Evolutionary conservation across 2,888 invertebrate species (phyloP).

Genomic region (Rhamnusium bicolor): DNA sequence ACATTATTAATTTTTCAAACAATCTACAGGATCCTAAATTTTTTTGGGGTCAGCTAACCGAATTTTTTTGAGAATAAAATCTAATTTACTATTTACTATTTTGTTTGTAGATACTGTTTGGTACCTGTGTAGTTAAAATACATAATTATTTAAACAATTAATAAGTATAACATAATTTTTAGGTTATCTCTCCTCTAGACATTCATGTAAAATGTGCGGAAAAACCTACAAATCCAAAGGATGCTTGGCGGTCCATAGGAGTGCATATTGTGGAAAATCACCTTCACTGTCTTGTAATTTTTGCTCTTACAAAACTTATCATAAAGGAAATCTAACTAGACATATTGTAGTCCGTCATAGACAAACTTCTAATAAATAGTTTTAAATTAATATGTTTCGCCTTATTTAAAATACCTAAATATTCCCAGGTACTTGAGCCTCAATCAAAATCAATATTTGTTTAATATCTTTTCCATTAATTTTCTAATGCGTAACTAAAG

Average conservation of each 20-base stretch:
- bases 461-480: too few relatives aligned
- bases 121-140: too few relatives aligned
- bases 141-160: too few relatives aligned
- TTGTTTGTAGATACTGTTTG: too few relatives aligned
- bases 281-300: conserved; percentile 15
- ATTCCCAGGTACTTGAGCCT: too few relatives aligned
- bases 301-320: conserved; percentile 27
- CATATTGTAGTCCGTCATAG: conserved; percentile 26
- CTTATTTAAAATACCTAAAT: conserved; percentile 4
- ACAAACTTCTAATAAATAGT: background rate
- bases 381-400: background rate
- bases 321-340: conserved; percentile 32
- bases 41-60: too few relatives aligned
- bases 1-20: too few relatives aligned
- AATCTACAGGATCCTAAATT: too few relatives aligned
- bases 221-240: conserved; percentile 29
- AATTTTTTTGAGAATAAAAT: too few relatives aligned
- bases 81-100: too few relatives aligned
- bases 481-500: too few relatives aligned
- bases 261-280: conserved; percentile 33
- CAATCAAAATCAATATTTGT: too few relatives aligned
- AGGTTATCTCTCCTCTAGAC: background rate
- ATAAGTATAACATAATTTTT: background rate
- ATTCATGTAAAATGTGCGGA: background rate
- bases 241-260: conserved; percentile 25